Conservation (phyloP, 1,140 invertebrate genomes). For the Lineus longissimus region DNA sequence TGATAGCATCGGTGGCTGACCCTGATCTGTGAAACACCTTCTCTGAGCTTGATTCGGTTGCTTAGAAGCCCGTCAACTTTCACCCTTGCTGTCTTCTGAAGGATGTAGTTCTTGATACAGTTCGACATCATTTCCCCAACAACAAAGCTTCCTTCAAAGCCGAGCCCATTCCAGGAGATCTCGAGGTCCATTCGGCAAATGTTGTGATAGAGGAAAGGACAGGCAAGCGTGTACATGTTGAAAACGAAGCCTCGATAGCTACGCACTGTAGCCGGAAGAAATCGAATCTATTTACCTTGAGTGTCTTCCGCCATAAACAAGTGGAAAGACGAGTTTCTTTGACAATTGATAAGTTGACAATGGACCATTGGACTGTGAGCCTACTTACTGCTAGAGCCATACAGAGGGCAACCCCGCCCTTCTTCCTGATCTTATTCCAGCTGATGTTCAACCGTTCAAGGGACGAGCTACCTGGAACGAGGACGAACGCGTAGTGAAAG, state of each 20-base stretch:
- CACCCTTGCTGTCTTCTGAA: background rate
- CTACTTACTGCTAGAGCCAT: constrained; percentile 26
- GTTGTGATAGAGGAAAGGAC: constrained; percentile 9
- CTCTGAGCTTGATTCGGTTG: too few species aligned
- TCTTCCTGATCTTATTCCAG: constrained; percentile 31
- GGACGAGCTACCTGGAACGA: constrained; percentile 20
- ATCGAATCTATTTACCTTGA: too few species aligned
- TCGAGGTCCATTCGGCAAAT: constrained; percentile 9
- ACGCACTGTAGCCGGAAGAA: background rate
- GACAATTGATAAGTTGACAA: too few species aligned
- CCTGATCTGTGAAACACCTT: too few species aligned
- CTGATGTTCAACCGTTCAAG: constrained; percentile 27
- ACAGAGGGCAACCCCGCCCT: constrained; percentile 30
- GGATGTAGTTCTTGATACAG: background rate
- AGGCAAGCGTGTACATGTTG: background rate
- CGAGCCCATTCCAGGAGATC: constrained; percentile 20
- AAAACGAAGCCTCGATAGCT: background rate
- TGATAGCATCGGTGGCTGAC: too few species aligned
- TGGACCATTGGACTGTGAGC: background rate
- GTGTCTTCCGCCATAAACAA: too few species aligned
- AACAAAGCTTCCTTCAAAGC: constrained; percentile 19
- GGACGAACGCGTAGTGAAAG: background rate
- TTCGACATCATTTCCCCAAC: constrained; percentile 3
- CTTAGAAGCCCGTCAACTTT: background rate
- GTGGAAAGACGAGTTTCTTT: too few species aligned